Evolutionary conservation across 2,888 invertebrate species (phyloP).

Genomic region (Xestia c-nigrum): DNA sequence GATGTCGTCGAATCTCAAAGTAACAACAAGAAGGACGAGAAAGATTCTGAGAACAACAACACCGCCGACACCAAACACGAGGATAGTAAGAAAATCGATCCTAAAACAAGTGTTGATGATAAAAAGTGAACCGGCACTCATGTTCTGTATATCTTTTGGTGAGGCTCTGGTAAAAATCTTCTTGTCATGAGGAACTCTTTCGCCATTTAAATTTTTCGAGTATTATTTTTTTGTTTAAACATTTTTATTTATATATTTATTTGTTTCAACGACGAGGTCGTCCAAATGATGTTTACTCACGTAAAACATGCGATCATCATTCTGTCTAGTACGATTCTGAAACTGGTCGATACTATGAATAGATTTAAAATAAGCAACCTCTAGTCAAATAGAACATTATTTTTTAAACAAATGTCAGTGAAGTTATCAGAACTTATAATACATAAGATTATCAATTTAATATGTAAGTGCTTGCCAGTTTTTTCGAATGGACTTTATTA

Average conservation of each 20-base stretch:
- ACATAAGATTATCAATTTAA: conserved; percentile 85
- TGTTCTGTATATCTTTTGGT: conserved; percentile 49
- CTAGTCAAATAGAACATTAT: conserved; percentile 82
- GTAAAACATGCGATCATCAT: conserved; percentile 60
- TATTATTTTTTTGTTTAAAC: conserved; percentile 75
- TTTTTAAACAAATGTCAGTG: conserved; percentile 88
- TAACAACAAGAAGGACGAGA: conserved; percentile 75
- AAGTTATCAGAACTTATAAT: conserved; percentile 87
- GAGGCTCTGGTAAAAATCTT: conserved; percentile 62
- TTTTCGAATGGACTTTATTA: conserved; percentile 81
- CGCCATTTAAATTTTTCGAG: conserved; percentile 75
- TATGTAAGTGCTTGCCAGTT: conserved; percentile 88
- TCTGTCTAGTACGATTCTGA: conserved; percentile 57
- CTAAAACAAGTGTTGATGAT: conserved; percentile 73
- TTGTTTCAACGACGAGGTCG: conserved; percentile 69
- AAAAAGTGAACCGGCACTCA: conserved; percentile 72
- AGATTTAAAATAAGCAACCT: conserved; percentile 76
- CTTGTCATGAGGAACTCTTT: conserved; percentile 59
- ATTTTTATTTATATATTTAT: conserved; percentile 77
- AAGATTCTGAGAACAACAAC: conserved; percentile 72
- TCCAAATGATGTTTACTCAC: conserved; percentile 44
- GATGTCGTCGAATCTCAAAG: conserved; percentile 73
- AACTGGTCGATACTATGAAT: conserved; percentile 67
- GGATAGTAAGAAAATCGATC: conserved; percentile 76
- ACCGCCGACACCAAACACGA: conserved; percentile 74